Percentiles rank a stretch among this genome's conserved stretches.
Conservation (phyloP, 2,113 vertebrate genomes). For the Castor canadensis region DNA sequence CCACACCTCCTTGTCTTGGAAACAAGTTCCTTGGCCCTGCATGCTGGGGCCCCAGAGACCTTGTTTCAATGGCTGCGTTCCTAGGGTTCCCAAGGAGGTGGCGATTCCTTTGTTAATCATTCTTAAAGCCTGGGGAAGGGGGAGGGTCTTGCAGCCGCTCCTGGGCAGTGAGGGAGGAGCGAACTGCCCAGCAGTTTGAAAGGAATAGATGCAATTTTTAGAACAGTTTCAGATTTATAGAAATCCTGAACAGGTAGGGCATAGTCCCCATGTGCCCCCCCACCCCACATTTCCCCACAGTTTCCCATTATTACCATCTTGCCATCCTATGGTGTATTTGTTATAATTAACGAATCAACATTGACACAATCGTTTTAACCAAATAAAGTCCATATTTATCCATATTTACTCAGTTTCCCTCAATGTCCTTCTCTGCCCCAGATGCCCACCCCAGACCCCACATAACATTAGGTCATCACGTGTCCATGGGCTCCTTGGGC, state of each 20-base stretch:
- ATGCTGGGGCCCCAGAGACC: not conserved
- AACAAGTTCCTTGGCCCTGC: not conserved
- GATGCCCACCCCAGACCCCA: not conserved
- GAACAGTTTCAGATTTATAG: not conserved
- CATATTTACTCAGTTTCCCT: not conserved
- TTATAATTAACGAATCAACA: not conserved
- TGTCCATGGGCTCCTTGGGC: not conserved
- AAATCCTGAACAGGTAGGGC: not conserved
- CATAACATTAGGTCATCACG: no score
- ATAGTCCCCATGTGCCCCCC: not conserved
- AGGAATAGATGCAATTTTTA: not conserved
- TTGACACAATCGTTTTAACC: not conserved
- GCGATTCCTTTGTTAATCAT: not conserved
- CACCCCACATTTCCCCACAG: fast-evolving
- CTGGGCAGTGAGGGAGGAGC: not conserved
- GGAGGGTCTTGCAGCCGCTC: not conserved
- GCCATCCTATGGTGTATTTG: not conserved
- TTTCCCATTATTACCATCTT: no score
- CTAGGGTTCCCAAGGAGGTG: not conserved
- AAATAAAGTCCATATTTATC: not conserved
- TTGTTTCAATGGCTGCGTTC: not conserved
- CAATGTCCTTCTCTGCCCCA: not conserved
- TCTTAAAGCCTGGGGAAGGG: not conserved
- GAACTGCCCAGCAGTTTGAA: not conserved
- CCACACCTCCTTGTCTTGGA: not conserved